These are phyloP conservation scores for Celastrina argiolus DNA, from an alignment of 2,888 invertebrate species.

Conservation along the genomic window DNA sequence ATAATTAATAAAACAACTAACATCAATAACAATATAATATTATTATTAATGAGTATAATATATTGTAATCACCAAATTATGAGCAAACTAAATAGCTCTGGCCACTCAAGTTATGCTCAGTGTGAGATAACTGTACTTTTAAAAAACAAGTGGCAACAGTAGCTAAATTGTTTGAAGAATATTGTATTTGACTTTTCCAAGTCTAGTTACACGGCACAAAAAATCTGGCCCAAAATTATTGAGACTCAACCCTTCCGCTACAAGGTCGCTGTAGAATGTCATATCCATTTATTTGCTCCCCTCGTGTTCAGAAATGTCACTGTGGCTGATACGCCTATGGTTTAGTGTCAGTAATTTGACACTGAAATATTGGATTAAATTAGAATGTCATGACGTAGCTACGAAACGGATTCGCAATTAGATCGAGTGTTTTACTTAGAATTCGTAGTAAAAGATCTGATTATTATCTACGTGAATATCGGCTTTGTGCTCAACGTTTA, in stretches of 20 bases:
- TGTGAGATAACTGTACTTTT: no score
- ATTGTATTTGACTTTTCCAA: no score
- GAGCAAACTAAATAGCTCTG: no score
- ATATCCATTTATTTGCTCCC: conserved; percentile 65
- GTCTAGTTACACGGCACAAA: no score
- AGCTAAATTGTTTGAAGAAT: no score
- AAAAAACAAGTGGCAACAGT: no score
- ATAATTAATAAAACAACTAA: no score
- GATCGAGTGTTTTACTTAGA: conserved; percentile 45
- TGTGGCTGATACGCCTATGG: conserved; percentile 67
- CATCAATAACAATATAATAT: no score
- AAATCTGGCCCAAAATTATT: not conserved
- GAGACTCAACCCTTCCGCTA: conserved; percentile 47
- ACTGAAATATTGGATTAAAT: conserved; percentile 73
- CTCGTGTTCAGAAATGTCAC: conserved; percentile 73
- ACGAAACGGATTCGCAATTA: conserved; percentile 55
- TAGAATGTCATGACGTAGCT: conserved; percentile 58
- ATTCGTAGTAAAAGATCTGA: conserved; percentile 25
- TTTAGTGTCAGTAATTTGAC: conserved; percentile 72
- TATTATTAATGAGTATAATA: no score
- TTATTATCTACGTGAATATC: conserved; percentile 22
- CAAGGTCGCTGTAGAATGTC: conserved; percentile 71
- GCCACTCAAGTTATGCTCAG: no score
- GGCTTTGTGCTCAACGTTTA: no score
- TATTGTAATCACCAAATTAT: no score